A percentile compares a stretch with the other conserved stretches of the same genome.
These are phyloP conservation scores for Steatocranus sp. DNA, from an alignment of 2,797 vertebrate species.

Conservation along the genomic window DNA sequence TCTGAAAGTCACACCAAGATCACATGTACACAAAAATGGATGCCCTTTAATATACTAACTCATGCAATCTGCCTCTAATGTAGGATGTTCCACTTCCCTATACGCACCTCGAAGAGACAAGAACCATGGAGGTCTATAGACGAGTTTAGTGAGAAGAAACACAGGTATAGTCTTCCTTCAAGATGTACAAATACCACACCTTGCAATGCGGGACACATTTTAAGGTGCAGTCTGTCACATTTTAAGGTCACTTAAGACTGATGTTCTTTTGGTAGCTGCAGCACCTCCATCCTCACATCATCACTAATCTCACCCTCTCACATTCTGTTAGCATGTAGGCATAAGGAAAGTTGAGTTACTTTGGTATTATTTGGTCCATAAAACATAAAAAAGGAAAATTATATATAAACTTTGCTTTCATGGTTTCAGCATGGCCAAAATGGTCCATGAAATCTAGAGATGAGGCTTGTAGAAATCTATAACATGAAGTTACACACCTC, in stretches of 20 bases:
- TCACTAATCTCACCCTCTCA: neutral
- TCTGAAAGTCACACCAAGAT: neutral
- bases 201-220: neutral
- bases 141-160: neutral
- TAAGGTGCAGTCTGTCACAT: neutral
- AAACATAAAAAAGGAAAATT: neutral
- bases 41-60: neutral
- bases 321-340: neutral
- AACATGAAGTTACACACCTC: neutral
- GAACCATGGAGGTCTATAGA: neutral
- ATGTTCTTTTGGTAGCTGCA: neutral
- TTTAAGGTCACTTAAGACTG: neutral
- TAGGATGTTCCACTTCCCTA: neutral
- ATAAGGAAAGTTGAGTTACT: neutral
- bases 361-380: neutral
- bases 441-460: neutral
- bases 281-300: neutral
- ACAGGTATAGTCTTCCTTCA: neutral
- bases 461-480: neutral
- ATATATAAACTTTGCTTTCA: neutral
- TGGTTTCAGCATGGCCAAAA: neutral
- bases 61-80: neutral
- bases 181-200: neutral
- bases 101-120: neutral
- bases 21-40: neutral